Conservation (phyloP, 2,113 vertebrate genomes). For the Axis porcinus region DNA sequence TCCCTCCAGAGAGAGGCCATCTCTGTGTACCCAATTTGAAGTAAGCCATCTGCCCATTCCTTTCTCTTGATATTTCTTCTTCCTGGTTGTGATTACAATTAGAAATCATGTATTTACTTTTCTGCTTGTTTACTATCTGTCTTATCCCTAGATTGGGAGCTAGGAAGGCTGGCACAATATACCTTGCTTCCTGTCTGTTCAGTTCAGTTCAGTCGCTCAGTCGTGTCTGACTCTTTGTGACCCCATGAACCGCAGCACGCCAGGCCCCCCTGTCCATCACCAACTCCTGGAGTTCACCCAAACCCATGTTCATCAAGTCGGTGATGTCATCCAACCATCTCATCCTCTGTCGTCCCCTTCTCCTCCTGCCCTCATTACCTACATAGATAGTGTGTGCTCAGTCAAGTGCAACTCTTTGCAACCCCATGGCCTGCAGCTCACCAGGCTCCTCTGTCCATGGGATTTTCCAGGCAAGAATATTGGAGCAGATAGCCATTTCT, state of each 20-base stretch:
- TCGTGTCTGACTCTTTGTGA: too few species aligned
- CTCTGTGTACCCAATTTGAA: neutral
- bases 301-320: too few species aligned
- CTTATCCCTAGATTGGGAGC: neutral
- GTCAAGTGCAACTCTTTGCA: neutral
- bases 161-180: too few species aligned
- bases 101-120: neutral
- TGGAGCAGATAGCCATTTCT: neutral
- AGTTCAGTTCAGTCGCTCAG: too few species aligned
- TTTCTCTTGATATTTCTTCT: neutral
- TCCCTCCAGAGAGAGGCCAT: neutral
- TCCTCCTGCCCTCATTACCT: neutral
- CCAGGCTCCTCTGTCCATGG: neutral
- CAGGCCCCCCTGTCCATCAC: too few species aligned
- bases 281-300: too few species aligned
- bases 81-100: neutral
- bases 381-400: neutral
- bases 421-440: neutral
- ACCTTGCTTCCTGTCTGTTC: neutral
- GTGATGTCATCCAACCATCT: too few species aligned
- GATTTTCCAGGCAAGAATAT: neutral
- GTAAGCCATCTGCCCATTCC: neutral
- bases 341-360: too few species aligned
- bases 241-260: too few species aligned
- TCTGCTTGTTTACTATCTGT: neutral